phyloP scores from a whole-genome alignment of 2,888 invertebrate species.

The Leucoptera coffeella region DNA sequence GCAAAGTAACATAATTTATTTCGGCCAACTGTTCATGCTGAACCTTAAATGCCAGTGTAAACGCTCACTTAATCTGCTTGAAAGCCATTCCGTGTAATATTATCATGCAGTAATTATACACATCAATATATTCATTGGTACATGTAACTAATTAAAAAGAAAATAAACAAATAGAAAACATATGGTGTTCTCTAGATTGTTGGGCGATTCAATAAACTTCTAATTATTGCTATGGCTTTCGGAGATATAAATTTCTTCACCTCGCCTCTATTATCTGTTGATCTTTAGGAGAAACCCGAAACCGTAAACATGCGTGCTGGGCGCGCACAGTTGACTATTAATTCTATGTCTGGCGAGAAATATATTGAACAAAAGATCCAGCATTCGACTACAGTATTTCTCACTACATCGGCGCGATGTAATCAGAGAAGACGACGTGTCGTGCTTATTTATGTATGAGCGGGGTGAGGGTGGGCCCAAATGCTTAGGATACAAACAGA shows the following conservation, averaged over 20 bases:
- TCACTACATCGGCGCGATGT: conserved; percentile 53
- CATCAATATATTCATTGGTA: too few relatives aligned
- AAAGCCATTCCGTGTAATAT: too few relatives aligned
- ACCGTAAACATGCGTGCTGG: conserved; percentile 45
- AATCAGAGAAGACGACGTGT: conserved; percentile 55
- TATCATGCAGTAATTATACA: too few relatives aligned
- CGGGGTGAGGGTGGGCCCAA: conserved; percentile 44
- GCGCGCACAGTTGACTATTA: conserved; percentile 44
- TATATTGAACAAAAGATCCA: conserved; percentile 49
- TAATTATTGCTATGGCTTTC: background rate
- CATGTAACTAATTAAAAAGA: too few relatives aligned
- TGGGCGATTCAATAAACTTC: too few relatives aligned
- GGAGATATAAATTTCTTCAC: conserved; percentile 29
- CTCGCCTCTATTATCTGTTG: conserved; percentile 22
- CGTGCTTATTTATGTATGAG: conserved; percentile 53
- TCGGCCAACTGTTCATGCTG: too few relatives aligned
- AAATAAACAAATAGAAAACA: too few relatives aligned
- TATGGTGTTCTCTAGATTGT: too few relatives aligned
- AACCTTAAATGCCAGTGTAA: too few relatives aligned
- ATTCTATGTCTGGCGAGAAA: conserved; percentile 35
- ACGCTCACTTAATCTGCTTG: too few relatives aligned
- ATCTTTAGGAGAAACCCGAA: conserved; percentile 49
- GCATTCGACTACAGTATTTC: conserved; percentile 50
- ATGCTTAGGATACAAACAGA: conserved; percentile 50
- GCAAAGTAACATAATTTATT: too few relatives aligned